Percentiles rank a stretch among this genome's conserved stretches.
These are phyloP conservation scores for Gonioctena quinquepunctata DNA, from an alignment of 1,140 invertebrate species.

Conservation along the genomic window DNA sequence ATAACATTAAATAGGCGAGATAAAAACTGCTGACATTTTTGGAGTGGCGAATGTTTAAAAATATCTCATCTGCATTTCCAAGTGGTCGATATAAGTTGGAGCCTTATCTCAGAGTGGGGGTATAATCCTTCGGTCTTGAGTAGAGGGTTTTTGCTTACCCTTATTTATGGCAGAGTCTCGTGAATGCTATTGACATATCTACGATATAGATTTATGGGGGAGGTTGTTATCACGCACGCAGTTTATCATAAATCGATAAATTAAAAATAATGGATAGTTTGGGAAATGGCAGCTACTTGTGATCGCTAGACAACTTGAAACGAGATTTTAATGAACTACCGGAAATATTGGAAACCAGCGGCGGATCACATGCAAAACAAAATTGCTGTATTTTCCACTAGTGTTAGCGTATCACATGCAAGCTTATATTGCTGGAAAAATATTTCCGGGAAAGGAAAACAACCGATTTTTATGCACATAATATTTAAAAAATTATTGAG, in stretches of 20 bases:
- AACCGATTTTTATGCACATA: no score
- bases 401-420: no score
- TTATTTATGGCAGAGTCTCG: slow-evolving; percentile 19
- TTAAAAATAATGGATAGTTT: slow-evolving; percentile 6
- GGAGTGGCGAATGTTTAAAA: not conserved
- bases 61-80: slow-evolving; percentile 20
- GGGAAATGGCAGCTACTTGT: not conserved
- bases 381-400: no score
- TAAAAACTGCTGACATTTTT: not conserved
- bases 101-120: slow-evolving; percentile 13
- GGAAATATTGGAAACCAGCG: no score
- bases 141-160: slow-evolving; percentile 26
- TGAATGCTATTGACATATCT: slow-evolving; percentile 25
- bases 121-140: slow-evolving; percentile 21
- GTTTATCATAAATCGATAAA: slow-evolving; percentile 15
- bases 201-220: slow-evolving; percentile 23
- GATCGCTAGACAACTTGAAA: not conserved
- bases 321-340: not conserved
- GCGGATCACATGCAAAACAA: no score
- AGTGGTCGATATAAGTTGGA: slow-evolving; percentile 16
- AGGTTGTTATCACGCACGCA: slow-evolving; percentile 18
- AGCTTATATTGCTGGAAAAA: no score
- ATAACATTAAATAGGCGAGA: not conserved
- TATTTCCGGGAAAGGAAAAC: no score
- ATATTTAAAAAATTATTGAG: no score